These are phyloP conservation scores for Keiferia lycopersicella DNA, from an alignment of 2,888 invertebrate species.

Conservation along the genomic window DNA sequence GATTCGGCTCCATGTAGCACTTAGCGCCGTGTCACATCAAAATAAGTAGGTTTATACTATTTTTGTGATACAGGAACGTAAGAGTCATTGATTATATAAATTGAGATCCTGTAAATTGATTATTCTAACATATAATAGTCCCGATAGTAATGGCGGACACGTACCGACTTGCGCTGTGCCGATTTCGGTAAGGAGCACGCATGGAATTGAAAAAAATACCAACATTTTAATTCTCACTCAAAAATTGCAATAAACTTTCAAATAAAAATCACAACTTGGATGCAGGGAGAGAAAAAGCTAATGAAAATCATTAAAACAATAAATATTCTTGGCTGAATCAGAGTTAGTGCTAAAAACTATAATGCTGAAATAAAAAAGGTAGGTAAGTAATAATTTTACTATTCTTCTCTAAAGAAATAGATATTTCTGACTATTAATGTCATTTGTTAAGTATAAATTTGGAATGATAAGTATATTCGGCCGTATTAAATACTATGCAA, in stretches of 20 bases:
- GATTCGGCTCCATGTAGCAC: conserved; percentile 2
- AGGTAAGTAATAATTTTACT: neutral
- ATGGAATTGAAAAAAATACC: conserved; percentile 58
- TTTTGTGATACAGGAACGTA: neutral
- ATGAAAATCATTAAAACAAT: conserved; percentile 22
- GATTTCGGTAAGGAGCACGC: conserved; percentile 51
- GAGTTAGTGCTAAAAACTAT: conserved; percentile 16
- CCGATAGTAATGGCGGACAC: conserved; percentile 40
- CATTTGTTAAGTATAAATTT: neutral
- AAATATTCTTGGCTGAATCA: conserved; percentile 16
- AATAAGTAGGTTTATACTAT: neutral
- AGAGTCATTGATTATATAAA: conserved; percentile 7
- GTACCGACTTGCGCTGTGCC: conserved; percentile 79
- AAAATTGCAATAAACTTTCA: neutral
- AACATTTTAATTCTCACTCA: conserved; percentile 26
- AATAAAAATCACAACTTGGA: neutral
- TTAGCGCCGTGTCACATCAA: neutral
- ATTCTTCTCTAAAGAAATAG: neutral
- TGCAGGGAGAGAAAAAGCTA: conserved; percentile 18
- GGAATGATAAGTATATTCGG: neutral
- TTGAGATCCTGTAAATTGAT: conserved; percentile 27
- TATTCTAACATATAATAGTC: conserved; percentile 27
- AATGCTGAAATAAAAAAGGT: conserved; percentile 9
- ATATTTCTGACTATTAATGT: conserved; percentile 1
- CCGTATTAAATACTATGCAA: conserved; percentile 16